Evolutionary conservation across 1,140 invertebrate genomes (phyloP), one percentile per base, ranked within the genome.

Genomic region (Pseudomyrmex pallidus): DNA sequence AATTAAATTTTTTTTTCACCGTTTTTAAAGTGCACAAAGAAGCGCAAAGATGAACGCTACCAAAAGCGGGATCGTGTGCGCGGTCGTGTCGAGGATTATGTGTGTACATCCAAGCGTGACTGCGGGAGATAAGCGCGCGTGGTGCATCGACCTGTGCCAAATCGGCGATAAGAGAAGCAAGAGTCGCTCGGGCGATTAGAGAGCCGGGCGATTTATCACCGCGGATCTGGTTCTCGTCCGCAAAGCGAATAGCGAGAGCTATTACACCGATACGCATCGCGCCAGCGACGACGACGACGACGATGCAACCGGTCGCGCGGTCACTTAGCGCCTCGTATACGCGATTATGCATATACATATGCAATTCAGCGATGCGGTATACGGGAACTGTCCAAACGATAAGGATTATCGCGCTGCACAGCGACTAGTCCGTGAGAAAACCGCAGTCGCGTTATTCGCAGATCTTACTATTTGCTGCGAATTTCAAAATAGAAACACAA

Each of bases 141-240:
- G 56, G 64, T 84, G 74, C 74, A 80, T 56, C 64, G 82, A 80
- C 74, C 74, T 80, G 64, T 84, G 82, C 74, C 54, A 80, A 84
- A 77, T 77, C 73, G 52, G 9, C 52, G 82, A 77, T 83, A 83
- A 76, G 72, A 66, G 82, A 57, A 56, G 50, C 52, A 59, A 80
- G 59, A 80, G 22, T 50, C 20, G 44, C 44, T 72, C 66, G 76
- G 48, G 52, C 52, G 66, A 70, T 80, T 80, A 80, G 54, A 12
- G 44, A 35, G 8, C 22, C 12, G 10, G 20, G 12, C 22, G 66
- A 80, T 80, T 80, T 70, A 80, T 80, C 76, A 12, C 1, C 44
- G 22, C 13, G 44, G 54, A 83, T 66, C 70, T 77, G 54, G 62
- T 72, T 80, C 64, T 56, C 59, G 52, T 1, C 68, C 35, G 35